Evolutionary conservation across 2,888 invertebrate species (phyloP), one percentile per base, ranked within the genome.

Genomic region (Andrena camellia): DNA sequence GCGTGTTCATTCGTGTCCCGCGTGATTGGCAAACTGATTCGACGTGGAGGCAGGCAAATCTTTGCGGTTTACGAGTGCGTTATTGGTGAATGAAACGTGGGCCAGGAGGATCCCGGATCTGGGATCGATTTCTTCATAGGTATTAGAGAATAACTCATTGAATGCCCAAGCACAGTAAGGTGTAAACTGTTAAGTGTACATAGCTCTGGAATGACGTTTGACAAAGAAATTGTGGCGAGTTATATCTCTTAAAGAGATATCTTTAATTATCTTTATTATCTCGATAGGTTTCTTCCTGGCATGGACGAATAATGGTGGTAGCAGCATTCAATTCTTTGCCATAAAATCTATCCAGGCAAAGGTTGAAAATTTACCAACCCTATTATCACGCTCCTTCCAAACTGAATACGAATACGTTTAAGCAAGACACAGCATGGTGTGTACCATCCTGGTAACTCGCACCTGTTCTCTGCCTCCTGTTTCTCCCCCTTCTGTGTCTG

Each of bases 361-460:
- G 17, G 23, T 13, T 48, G 35, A 10, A 48, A 59, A 26, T 63
- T 20, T 48, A 60, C 33, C 52, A 78, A 52, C 67, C 62, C 60
- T 29, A 8, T 20, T 50, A 57, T 29, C 20, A 8, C 29, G 42
- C 59, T 59, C 35, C 2, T 60, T 59, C 52, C 13, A 60, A 80
- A 72, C 66, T 60, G 66, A 31, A 33, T 35, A 48, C 52, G 42
- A 42, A 54, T 78, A 72, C 31, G 33, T 80, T 68, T 26, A 48
- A 68, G 35, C 64, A 42, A 33, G 72, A 68, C 64, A 66, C 23
- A 67, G 52, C 13, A 10, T 63, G 48, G 67, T 73, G 48, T 54
- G 60, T 48, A 80, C 60, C 26, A 72, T 79, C 52, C 52, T 52
- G 72, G 62, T 48, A 81, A 73, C 67, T 79, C 62, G 73, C 81